Conservation (phyloP, 1,140 invertebrate species). For the Vanessa atalanta region DNA sequence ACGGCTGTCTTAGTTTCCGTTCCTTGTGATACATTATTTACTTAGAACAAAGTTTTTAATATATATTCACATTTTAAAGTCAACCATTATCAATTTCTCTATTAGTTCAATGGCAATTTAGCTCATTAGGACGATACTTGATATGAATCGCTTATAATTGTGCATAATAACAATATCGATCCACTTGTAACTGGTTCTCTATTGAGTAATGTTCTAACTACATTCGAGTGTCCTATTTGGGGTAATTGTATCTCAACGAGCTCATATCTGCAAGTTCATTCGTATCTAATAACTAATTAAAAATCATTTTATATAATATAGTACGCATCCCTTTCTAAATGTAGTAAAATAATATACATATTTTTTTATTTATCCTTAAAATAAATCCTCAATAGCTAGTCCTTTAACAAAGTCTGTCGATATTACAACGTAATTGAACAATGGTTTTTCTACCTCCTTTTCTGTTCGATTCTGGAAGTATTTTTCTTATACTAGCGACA, state of each 20-base stretch:
- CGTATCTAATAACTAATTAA: too few species aligned
- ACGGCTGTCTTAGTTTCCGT: too few species aligned
- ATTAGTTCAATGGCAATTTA: slow-evolving; percentile 11
- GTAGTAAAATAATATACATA: too few species aligned
- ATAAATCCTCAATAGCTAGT: not conserved
- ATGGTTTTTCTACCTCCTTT: not conserved
- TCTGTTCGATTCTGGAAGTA: not conserved
- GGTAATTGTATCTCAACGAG: not conserved
- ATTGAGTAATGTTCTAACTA: not conserved
- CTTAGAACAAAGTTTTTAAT: too few species aligned
- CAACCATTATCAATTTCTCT: not conserved
- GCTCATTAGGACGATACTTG: slow-evolving; percentile 4
- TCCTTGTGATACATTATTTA: too few species aligned
- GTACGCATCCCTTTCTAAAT: too few species aligned
- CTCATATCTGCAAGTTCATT: too few species aligned
- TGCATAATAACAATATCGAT: slow-evolving; percentile 12
- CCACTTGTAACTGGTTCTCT: not conserved
- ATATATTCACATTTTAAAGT: not conserved
- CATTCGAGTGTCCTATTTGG: not conserved
- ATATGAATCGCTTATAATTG: slow-evolving; percentile 8
- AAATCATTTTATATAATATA: too few species aligned
- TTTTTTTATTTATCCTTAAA: not conserved
- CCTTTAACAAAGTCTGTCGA: not conserved
- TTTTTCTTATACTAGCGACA: not conserved
- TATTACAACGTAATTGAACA: not conserved